phyloP scores from a whole-genome alignment of 2,888 invertebrate species.

The Neoaliturus tenellus region DNA sequence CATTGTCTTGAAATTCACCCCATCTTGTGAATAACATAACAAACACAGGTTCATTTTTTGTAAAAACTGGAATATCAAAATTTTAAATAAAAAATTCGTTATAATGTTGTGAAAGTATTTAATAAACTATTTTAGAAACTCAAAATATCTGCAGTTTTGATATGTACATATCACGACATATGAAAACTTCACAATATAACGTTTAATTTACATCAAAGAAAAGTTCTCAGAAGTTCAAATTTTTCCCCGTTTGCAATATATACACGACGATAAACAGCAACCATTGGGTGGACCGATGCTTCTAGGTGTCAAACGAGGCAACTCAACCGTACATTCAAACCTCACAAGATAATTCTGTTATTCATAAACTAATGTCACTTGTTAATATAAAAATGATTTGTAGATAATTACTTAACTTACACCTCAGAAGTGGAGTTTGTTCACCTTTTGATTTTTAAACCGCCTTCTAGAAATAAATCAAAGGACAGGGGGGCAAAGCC shows the following conservation, averaged over 20 bases:
- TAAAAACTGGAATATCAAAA: background rate
- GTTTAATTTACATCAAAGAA: background rate
- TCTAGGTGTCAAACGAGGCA: too few relatives aligned
- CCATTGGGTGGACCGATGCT: background rate
- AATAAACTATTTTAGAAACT: too few relatives aligned
- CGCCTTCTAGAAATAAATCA: too few relatives aligned
- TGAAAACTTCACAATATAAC: background rate
- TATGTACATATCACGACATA: too few relatives aligned
- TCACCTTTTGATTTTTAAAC: too few relatives aligned
- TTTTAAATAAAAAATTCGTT: too few relatives aligned
- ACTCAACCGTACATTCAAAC: too few relatives aligned
- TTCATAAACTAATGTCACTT: background rate
- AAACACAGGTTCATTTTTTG: background rate
- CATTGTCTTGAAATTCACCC: background rate
- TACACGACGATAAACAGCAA: background rate
- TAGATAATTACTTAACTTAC: slow-evolving; percentile 9
- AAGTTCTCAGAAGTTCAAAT: background rate
- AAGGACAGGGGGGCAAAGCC: too few relatives aligned
- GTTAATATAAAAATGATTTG: background rate
- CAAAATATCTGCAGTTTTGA: too few relatives aligned
- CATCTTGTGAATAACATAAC: background rate
- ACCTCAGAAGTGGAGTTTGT: too few relatives aligned
- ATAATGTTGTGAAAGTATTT: too few relatives aligned
- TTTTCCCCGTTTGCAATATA: background rate
- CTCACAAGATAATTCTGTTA: too few relatives aligned